Percentiles rank a stretch among this genome's conserved stretches.
Evolutionary conservation across 1,140 invertebrate species (phyloP).

Genomic region (Oppia nitens): DNA sequence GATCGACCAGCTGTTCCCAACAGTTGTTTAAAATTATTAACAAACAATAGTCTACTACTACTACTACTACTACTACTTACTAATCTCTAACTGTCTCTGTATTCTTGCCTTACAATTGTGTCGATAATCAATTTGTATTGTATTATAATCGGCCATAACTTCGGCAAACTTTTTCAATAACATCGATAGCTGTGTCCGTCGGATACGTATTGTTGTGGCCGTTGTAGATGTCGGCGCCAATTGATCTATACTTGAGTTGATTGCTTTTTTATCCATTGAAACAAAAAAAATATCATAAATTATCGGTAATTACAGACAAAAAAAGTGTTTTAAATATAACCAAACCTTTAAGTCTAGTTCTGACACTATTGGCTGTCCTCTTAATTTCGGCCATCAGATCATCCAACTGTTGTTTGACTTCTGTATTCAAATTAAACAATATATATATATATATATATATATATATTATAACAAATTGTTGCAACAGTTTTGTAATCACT

Average conservation of each 20-base stretch:
- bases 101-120: constrained; percentile 44
- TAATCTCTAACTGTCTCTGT: constrained; percentile 44
- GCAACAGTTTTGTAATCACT: too few relatives aligned
- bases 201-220: constrained; percentile 94
- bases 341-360: constrained; percentile 65
- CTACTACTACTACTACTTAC: constrained; percentile 7
- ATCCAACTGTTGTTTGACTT: constrained; percentile 97
- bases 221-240: constrained; percentile 92
- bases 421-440: too few relatives aligned
- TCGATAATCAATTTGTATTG: constrained; percentile 43
- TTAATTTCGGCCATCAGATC: constrained; percentile 99
- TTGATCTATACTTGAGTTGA: constrained; percentile 55
- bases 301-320: too few relatives aligned
- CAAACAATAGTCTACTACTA: too few relatives aligned
- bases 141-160: constrained; percentile 46
- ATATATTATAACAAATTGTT: neutral
- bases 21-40: neutral
- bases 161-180: constrained; percentile 41
- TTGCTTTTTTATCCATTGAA: too few relatives aligned
- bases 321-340: constrained; percentile 3
- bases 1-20: constrained; percentile 55
- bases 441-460: too few relatives aligned
- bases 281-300: too few relatives aligned
- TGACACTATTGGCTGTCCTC: constrained; percentile 98
- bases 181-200: constrained; percentile 63